These are phyloP conservation scores for Loripinus fragilis DNA, from an alignment of 2,888 invertebrate genomes.

Conservation along the genomic window DNA sequence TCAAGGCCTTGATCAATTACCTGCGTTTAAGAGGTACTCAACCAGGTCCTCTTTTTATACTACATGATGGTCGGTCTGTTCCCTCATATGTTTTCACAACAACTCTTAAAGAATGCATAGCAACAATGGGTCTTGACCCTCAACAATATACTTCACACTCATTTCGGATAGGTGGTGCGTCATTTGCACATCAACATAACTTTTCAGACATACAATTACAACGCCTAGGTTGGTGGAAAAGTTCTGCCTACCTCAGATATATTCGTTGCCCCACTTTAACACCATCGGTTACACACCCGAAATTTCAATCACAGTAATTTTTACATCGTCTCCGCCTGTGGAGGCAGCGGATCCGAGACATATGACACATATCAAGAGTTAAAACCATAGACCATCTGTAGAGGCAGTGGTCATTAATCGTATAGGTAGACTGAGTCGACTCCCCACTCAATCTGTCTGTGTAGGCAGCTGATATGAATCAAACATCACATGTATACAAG, in stretches of 20 bases:
- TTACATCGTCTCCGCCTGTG: no score
- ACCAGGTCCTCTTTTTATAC: not conserved
- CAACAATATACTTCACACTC: not conserved
- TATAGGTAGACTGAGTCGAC: no score
- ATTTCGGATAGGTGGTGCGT: not conserved
- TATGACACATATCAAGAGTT: no score
- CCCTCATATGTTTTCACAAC: not conserved
- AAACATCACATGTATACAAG: no score
- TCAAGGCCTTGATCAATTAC: not conserved
- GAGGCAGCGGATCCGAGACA: no score
- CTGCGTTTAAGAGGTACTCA: not conserved
- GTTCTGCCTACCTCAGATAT: not conserved
- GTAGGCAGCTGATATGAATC: no score
- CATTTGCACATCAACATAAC: not conserved
- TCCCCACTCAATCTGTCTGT: no score
- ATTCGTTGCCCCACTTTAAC: not conserved
- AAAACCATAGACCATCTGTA: no score
- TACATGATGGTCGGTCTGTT: not conserved
- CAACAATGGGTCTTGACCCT: not conserved
- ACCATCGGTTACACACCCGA: no score
- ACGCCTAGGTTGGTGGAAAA: not conserved
- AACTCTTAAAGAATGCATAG: not conserved
- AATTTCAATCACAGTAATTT: no score
- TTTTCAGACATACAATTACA: not conserved
- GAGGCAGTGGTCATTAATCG: no score